Evolutionary conservation across 2,113 vertebrate genomes (phyloP).

Genomic region (Phyllostomus discolor): DNA sequence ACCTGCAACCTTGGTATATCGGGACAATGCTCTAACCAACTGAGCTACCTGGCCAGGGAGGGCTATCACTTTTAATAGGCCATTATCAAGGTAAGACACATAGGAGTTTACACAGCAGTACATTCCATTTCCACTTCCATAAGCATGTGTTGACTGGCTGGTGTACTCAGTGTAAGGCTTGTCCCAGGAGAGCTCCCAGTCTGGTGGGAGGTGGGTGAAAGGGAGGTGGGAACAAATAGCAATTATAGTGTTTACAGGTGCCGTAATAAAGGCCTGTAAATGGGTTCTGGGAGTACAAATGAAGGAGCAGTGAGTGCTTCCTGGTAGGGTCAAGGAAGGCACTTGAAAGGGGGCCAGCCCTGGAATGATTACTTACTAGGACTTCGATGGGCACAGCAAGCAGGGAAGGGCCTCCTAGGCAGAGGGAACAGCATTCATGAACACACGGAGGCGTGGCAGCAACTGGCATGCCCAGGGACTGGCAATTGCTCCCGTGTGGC

Average conservation of each 20-base stretch:
- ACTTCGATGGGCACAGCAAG: neutral
- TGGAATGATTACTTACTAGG: neutral
- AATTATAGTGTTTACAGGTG: neutral
- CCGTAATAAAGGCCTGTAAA: neutral
- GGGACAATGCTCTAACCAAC: no score
- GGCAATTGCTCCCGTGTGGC: neutral
- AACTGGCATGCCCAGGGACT: neutral
- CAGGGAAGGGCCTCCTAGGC: neutral
- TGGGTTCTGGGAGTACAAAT: neutral
- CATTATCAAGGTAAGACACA: neutral
- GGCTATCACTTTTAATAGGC: neutral
- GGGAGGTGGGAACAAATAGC: slow-evolving; percentile 10
- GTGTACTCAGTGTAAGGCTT: neutral
- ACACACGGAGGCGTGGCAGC: neutral
- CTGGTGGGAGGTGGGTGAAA: neutral
- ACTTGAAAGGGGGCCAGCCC: neutral
- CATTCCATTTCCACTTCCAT: neutral
- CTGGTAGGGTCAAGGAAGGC: neutral
- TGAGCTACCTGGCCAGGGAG: neutral
- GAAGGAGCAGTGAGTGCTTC: neutral
- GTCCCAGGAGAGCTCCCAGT: neutral
- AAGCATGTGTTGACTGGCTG: neutral
- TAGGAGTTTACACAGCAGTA: neutral
- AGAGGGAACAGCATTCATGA: neutral
- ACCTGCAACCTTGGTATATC: no score